Conservation (phyloP, 1,140 invertebrate species). For the Sminthurides bifidus region DNA sequence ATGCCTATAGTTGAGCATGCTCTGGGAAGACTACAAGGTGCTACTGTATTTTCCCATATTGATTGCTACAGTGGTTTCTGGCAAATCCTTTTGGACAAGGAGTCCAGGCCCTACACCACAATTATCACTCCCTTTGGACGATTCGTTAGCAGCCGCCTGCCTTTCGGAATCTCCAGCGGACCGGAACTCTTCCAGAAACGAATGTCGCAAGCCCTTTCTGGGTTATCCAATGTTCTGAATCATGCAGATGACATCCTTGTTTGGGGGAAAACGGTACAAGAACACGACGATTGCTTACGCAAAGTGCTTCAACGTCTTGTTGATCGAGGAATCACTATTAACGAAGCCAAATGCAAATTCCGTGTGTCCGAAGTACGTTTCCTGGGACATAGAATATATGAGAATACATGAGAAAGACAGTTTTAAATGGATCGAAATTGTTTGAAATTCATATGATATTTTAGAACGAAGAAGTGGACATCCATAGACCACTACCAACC, state of each 20-base stretch:
- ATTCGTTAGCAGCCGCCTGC: not conserved
- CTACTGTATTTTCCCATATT: not conserved
- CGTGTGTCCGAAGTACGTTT: no score
- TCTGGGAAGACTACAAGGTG: no score
- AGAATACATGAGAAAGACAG: no score
- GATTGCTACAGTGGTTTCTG: not conserved
- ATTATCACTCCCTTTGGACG: not conserved
- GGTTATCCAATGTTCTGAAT: slow-evolving; percentile 23
- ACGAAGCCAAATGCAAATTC: slow-evolving; percentile 35
- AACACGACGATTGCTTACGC: slow-evolving; percentile 28
- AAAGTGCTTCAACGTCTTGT: slow-evolving; percentile 29
- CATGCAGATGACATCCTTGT: slow-evolving; percentile 35
- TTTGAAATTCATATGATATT: no score
- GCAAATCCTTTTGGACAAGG: not conserved
- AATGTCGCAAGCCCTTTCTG: slow-evolving; percentile 29
- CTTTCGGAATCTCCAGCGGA: not conserved
- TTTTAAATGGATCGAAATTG: no score
- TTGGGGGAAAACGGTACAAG: slow-evolving; percentile 24
- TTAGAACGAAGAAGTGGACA: no score
- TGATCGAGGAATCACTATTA: slow-evolving; percentile 33
- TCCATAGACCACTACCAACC: no score
- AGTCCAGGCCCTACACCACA: not conserved
- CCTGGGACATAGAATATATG: no score
- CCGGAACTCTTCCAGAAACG: not conserved
- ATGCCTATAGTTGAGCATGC: no score